Evolutionary conservation across 1,140 invertebrate species (phyloP), one percentile per base, ranked within the genome.

Genomic region (Drosophila cardini): DNA sequence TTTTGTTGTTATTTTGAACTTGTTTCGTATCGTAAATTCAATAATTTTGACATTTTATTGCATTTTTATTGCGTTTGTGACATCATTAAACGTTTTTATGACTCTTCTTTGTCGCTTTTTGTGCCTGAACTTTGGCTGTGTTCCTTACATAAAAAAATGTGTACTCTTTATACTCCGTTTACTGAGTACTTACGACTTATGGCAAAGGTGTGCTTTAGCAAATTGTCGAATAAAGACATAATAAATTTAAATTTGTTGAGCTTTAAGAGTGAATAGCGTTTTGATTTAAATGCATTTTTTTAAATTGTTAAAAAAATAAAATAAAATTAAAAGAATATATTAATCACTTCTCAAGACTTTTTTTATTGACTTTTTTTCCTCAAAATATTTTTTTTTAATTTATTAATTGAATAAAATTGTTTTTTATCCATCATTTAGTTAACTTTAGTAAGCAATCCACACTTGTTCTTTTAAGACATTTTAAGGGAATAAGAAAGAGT

Each of bases 11-110:
- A 75, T 82, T 86, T 63, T 79, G 80, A 90, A 90, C 86, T 87
- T 90, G 87, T 90, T 90, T 85, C 89, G 82, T 85, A 91, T 91
- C 89, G 89, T 91, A 91, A 91, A 91, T 91, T 91, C 89, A 91
- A 91, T 91, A 91, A 91, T 91, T 91, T 91, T 89, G 89, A 91
- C 89, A 91, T 91, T 91, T 91, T 91, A 91, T 91, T 91, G 89
- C 84, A 85, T 91, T 91, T 91, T 91, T 91, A 91, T 91, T 89
- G 80, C 89, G 76, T 78, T 87, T 91, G 89, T 91, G 89, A 91
- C 89, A 91, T 91, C 89, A 91, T 91, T 91, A 91, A 91, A 91
- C 75, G 89, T 85, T 89, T 91, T 91, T 91, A 85, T 90, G 80
- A 73, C 80, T 89, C 81, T 91, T 84, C 89, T 89, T 91, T 90